Percentiles rank a stretch among this genome's conserved stretches.
Evolutionary conservation across 2,113 vertebrate species (phyloP).

Genomic region (Phyllostomus discolor): DNA sequence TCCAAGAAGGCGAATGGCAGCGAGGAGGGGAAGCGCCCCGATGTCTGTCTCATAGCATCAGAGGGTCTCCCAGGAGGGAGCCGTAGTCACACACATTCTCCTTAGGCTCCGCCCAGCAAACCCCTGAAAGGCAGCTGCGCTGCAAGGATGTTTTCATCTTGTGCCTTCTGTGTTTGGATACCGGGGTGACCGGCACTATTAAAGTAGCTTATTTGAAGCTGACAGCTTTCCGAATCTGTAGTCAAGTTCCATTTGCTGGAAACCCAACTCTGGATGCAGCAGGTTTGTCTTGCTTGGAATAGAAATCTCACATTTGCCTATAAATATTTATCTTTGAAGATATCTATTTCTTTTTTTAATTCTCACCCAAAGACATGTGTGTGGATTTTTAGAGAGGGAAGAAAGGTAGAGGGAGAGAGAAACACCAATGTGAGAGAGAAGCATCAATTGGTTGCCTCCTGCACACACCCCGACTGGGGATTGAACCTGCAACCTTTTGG

Average conservation of each 20-base stretch:
- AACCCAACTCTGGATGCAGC: background rate
- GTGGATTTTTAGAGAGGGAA: too few species aligned
- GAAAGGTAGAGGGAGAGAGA: too few species aligned
- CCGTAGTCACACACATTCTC: background rate
- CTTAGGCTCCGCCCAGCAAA: background rate
- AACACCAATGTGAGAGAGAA: too few species aligned
- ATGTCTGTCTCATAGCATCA: background rate
- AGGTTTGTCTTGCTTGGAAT: background rate
- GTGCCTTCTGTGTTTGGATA: background rate
- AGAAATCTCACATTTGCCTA: background rate
- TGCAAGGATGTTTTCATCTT: background rate
- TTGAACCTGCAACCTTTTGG: too few species aligned
- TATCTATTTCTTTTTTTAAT: background rate
- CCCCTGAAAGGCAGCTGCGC: background rate
- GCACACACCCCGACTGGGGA: too few species aligned
- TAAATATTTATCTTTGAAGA: background rate
- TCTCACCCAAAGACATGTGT: too few species aligned
- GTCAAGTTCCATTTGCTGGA: background rate
- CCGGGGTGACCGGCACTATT: background rate
- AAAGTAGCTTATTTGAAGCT: background rate
- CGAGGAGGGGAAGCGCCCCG: fast-evolving
- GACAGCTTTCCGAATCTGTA: background rate
- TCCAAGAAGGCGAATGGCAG: background rate
- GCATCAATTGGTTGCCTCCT: too few species aligned
- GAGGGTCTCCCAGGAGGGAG: background rate